Conservation (phyloP, 2,113 vertebrate genomes). For the Copsychus sechellarum region DNA sequence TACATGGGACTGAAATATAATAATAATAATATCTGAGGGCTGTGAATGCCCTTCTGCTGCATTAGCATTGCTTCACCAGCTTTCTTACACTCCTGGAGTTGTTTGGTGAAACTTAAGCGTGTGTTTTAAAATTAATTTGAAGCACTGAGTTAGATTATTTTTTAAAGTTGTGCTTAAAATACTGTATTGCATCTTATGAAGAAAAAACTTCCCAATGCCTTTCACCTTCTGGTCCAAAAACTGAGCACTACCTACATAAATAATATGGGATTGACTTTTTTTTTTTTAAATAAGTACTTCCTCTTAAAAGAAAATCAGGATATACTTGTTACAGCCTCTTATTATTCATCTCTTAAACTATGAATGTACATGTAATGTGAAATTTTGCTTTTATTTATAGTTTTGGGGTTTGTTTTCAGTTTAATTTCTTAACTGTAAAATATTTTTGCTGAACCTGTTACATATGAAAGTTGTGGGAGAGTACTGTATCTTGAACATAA, state of each 20-base stretch:
- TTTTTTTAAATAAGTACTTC: conserved; percentile 9
- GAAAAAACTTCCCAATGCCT: conserved; percentile 10
- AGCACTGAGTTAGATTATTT: conserved; percentile 56
- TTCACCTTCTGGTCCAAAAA: conserved; percentile 27
- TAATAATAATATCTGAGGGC: not conserved
- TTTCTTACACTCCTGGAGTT: conserved; percentile 46
- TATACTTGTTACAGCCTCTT: conserved; percentile 51
- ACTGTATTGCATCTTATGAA: conserved; percentile 46
- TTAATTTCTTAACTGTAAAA: conserved; percentile 65
- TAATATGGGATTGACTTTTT: conserved; percentile 1
- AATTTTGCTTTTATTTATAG: conserved; percentile 71
- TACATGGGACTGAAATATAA: not conserved
- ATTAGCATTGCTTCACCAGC: conserved; percentile 1
- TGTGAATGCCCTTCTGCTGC: conserved; percentile 19
- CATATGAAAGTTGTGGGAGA: conserved; percentile 65
- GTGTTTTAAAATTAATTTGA: not conserved
- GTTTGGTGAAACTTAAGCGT: not conserved
- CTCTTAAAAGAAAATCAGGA: conserved; percentile 30
- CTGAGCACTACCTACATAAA: conserved; percentile 61
- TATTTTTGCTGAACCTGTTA: conserved; percentile 71
- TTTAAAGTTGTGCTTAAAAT: conserved; percentile 36
- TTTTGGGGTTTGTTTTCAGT: conserved; percentile 45
- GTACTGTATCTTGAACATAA: conserved; percentile 63
- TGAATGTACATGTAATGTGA: conserved; percentile 73
- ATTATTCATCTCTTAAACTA: conserved; percentile 64